phyloP scores from a whole-genome alignment of 2,888 invertebrate genomes.

The Drosophila hamatofila region DNA sequence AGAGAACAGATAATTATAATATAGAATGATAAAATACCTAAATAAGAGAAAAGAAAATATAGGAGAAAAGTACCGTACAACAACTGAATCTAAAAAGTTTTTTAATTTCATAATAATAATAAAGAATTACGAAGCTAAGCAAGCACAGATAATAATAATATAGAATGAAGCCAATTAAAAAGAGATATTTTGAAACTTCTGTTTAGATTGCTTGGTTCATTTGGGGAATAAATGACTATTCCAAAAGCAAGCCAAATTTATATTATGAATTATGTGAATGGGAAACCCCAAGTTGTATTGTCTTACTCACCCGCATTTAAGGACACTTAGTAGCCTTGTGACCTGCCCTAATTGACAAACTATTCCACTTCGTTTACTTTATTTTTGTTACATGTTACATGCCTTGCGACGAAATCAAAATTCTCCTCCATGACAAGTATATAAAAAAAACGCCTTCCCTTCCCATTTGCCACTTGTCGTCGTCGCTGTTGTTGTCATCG shows the following conservation, averaged over 20 bases:
- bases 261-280: neutral
- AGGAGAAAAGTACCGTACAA: no score
- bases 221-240: no score
- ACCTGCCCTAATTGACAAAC: neutral
- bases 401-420: neutral
- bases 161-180: no score
- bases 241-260: neutral
- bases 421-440: neutral
- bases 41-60: no score
- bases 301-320: neutral
- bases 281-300: neutral
- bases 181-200: no score
- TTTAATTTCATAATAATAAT: no score
- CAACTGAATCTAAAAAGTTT: neutral
- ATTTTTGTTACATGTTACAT: neutral
- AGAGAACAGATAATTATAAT: no score
- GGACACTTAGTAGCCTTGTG: no score
- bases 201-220: no score
- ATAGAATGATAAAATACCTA: no score
- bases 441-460: neutral
- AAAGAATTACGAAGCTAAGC: neutral
- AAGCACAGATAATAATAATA: neutral
- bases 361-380: neutral
- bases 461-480: slow-evolving; percentile 48
- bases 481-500: neutral